Percentiles rank a stretch among this genome's conserved stretches.
phyloP scores from a whole-genome alignment of 2,113 vertebrate genomes.

The Suricata suricatta region DNA sequence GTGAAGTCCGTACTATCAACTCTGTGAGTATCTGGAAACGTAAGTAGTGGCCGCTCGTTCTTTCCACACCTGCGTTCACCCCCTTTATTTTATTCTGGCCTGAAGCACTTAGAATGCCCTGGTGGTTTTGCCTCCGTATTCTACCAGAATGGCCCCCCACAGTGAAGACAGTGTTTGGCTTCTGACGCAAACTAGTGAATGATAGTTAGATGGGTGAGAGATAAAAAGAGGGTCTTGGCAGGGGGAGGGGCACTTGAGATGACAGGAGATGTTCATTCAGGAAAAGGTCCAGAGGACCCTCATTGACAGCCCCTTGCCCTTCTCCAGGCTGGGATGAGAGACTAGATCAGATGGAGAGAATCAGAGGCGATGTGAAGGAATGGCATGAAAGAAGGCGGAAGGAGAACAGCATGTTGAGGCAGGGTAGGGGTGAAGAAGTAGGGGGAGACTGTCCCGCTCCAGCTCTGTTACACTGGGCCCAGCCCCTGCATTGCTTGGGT shows the following conservation, averaged over 20 bases:
- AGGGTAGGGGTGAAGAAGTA: not conserved
- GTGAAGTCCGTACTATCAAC: no score
- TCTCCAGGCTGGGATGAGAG: not conserved
- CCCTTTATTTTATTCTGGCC: not conserved
- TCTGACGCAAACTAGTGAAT: not conserved
- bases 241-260: no score
- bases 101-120: not conserved
- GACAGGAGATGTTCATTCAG: not conserved
- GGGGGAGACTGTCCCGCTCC: not conserved
- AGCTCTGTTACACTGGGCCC: rapidly evolving
- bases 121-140: not conserved
- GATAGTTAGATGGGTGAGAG: not conserved
- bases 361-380: not conserved
- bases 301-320: not conserved
- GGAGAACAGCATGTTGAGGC: rapidly evolving
- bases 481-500: no score
- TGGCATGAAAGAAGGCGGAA: not conserved
- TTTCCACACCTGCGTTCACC: not conserved
- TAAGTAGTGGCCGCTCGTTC: not conserved
- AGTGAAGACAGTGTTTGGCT: not conserved
- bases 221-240: not conserved
- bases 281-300: not conserved
- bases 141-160: not conserved
- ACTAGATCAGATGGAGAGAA: not conserved
- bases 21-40: rapidly evolving